These are phyloP conservation scores for Erythrolamprus reginae DNA, from an alignment of 2,113 vertebrate genomes.

Conservation along the genomic window DNA sequence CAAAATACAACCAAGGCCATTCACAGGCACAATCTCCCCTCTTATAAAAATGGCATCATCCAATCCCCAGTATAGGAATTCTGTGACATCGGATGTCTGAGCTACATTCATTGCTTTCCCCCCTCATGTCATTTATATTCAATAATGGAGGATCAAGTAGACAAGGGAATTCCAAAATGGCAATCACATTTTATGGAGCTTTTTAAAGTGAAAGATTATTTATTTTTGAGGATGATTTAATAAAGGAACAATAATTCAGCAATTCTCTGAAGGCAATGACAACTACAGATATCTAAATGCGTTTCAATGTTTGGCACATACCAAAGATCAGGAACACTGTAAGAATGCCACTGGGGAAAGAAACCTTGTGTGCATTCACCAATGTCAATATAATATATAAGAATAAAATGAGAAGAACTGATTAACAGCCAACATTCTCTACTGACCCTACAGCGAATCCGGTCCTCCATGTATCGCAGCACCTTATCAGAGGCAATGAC, in stretches of 20 bases:
- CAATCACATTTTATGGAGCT: neutral
- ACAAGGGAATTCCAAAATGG: neutral
- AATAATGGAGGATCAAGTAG: neutral
- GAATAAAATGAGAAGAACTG: neutral
- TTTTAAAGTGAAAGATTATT: neutral
- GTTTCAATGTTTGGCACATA: neutral
- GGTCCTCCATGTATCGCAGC: slow-evolving; percentile 70
- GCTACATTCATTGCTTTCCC: neutral
- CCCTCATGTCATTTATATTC: neutral
- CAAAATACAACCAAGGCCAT: neutral
- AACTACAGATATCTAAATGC: neutral
- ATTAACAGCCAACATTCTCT: neutral
- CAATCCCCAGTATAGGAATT: neutral
- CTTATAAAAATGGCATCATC: neutral
- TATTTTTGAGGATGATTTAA: neutral
- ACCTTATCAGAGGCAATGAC: slow-evolving; percentile 66
- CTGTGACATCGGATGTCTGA: neutral
- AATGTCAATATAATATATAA: neutral
- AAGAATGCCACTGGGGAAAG: neutral
- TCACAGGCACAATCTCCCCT: neutral
- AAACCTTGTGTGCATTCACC: neutral
- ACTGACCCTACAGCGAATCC: slow-evolving; percentile 69
- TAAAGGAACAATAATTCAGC: neutral
- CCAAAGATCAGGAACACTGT: neutral
- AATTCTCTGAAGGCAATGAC: neutral